phyloP scores from a whole-genome alignment of 2,888 invertebrate genomes.

The Scaptomyza cyrtandrae region DNA sequence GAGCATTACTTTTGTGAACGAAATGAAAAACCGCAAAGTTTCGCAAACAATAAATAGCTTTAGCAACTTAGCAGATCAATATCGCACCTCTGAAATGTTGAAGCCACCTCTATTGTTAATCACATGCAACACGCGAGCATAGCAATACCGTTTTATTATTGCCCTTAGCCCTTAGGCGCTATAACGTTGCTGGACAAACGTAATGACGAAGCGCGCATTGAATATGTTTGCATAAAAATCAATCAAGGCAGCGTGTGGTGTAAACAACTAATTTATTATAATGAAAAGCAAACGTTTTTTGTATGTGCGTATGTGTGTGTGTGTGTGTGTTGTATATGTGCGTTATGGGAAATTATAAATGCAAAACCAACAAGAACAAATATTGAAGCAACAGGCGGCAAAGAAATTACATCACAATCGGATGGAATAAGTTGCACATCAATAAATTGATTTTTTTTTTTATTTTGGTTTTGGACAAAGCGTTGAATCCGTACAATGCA shows the following conservation, averaged over 20 bases:
- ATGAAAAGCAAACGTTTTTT: conserved; percentile 57
- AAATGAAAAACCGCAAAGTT: not conserved
- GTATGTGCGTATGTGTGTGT: conserved; percentile 9
- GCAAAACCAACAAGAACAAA: conserved; percentile 4
- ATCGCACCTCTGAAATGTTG: conserved; percentile 45
- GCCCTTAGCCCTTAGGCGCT: not conserved
- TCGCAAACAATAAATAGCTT: not conserved
- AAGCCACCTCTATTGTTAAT: conserved; percentile 51
- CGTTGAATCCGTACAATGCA: too few species aligned
- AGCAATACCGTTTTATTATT: conserved; percentile 1
- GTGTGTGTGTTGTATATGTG: conserved; percentile 19
- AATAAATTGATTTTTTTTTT: conserved; percentile 1
- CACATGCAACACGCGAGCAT: conserved; percentile 65
- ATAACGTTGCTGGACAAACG: conserved; percentile 6
- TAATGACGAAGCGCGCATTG: conserved; percentile 33
- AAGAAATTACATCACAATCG: not conserved
- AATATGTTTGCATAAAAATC: conserved; percentile 62
- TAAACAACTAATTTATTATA: conserved; percentile 64
- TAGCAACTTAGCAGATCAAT: conserved; percentile 29
- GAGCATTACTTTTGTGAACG: not conserved
- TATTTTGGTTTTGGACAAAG: too few species aligned
- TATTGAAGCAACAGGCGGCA: conserved; percentile 8
- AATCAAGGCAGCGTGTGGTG: conserved; percentile 39
- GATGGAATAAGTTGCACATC: not conserved
- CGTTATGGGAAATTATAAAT: conserved; percentile 13